Base-by-base conservation (phyloP, 2,797 vertebrate genomes). In the Chaetodon trifasciatus region DNA sequence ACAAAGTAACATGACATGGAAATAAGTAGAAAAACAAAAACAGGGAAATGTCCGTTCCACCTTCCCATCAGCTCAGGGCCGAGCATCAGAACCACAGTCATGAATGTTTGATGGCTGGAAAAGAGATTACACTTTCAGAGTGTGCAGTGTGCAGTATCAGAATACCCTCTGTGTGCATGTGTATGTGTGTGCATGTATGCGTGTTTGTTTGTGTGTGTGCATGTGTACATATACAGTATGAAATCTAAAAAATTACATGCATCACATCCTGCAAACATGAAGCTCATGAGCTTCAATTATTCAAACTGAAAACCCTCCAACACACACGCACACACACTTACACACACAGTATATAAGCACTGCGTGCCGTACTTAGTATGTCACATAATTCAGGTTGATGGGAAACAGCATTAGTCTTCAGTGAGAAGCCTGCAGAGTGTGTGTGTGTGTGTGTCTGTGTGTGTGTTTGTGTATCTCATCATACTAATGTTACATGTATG, bases 401-500 rank as follows among this genome's bases (percentile, higher is more conserved):
- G 60, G 69, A 81, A 57, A 50, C 28, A 65, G n/a, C 56, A 49
- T 68, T 28, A 37, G 39, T 16, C 16, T 52, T 56, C 57, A 44
- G 58, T 84, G 52, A 69, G 63, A 63, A 52, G 61, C 23, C 49
- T 58, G 77, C 42, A 21, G 60, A 63, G 66, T 71, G 53, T 62
- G 66, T 46, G 21, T 65, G 16, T 73, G 28, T 57, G 44, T 64
- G 47, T 77, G 46, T 60, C 35, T 74, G 40, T 76, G 64, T 70
- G 40, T 62, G 46, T 76, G 63, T 60, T 32, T 74, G 23, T 73
- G 65, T 72, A 62, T 72, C 53, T 73, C 61, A 39, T 86, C 82
- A 79, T 78, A 57, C 23, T 84, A 81, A 79, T 62, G 55, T 40
- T 74, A 84, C 69, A 77, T 68, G 49, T 57, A 70, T 60, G 17